A percentile compares a stretch with the other conserved stretches of the same genome.
Evolutionary conservation across 2,888 invertebrate genomes (phyloP).

Genomic region (Mystacides longicornis): DNA sequence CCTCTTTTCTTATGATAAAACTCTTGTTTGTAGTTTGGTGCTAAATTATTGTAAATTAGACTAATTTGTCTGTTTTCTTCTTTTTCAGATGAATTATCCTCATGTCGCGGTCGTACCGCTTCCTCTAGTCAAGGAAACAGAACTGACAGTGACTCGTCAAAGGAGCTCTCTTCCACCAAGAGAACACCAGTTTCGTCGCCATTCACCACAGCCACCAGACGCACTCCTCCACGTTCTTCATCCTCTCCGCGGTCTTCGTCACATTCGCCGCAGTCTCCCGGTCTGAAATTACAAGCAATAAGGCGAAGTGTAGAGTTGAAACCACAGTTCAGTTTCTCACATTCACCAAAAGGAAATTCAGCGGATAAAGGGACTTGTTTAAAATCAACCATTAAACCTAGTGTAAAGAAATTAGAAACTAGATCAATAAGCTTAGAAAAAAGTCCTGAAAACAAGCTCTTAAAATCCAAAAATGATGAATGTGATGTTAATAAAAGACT

Average conservation of each 20-base stretch:
- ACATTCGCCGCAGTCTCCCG: conserved; percentile 20
- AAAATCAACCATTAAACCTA: background rate
- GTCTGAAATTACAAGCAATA: conserved; percentile 14
- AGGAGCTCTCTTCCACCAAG: conserved; percentile 1
- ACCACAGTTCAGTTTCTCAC: too few species aligned
- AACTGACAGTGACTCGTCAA: conserved; percentile 29
- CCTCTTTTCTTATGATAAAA: too few species aligned
- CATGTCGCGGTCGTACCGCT: conserved; percentile 34
- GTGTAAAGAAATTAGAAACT: background rate
- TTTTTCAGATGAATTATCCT: conserved; percentile 38
- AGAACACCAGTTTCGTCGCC: conserved; percentile 13
- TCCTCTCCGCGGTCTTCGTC: conserved; percentile 20
- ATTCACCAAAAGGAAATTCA: too few species aligned
- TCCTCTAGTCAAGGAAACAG: conserved; percentile 35
- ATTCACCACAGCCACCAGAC: conserved; percentile 17
- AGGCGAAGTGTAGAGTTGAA: conserved; percentile 17
- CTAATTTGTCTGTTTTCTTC: too few species aligned
- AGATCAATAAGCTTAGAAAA: background rate
- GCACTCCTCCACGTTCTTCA: conserved; percentile 13
- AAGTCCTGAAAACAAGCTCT: conserved; percentile 7
- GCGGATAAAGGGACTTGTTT: background rate
- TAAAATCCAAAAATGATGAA: conserved; percentile 18
- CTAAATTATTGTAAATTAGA: too few species aligned
- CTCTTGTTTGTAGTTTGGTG: too few species aligned
- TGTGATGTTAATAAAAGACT: conserved; percentile 23